phyloP scores from a whole-genome alignment of 1,140 invertebrate species.

The Atta texana region DNA sequence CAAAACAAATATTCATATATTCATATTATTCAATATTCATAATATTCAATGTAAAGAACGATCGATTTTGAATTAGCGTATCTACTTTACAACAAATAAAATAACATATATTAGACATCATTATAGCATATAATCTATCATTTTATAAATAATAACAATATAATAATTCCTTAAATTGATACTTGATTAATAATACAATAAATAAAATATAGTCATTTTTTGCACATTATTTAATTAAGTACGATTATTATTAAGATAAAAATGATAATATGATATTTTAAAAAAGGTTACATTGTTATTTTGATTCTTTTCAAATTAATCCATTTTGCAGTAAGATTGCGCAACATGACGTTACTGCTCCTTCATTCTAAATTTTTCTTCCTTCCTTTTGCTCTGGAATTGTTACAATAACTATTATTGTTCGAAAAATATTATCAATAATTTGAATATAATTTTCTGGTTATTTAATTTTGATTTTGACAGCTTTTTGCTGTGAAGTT shows the following conservation, averaged over 20 bases:
- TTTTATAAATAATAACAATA: background rate
- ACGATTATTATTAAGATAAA: background rate
- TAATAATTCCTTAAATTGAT: background rate
- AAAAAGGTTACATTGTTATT: constrained; percentile 20
- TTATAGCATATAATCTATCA: background rate
- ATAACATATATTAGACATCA: background rate
- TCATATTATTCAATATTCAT: background rate
- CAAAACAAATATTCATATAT: background rate
- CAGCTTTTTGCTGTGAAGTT: constrained; percentile 38
- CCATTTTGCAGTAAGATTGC: constrained; percentile 18
- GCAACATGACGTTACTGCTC: constrained; percentile 32
- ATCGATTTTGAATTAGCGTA: background rate
- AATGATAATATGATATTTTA: background rate
- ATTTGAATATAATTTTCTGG: constrained; percentile 32
- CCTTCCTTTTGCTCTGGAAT: background rate
- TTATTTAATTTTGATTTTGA: background rate
- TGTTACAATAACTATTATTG: background rate
- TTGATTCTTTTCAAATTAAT: background rate
- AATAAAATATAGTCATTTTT: background rate
- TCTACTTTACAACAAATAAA: background rate
- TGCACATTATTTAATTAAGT: background rate
- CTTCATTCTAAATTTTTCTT: constrained; percentile 8
- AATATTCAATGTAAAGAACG: background rate
- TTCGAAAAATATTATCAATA: background rate
- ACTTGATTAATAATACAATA: constrained; percentile 3